Conservation (phyloP, 2,888 invertebrate species). For the Drosophila mercatorum region DNA sequence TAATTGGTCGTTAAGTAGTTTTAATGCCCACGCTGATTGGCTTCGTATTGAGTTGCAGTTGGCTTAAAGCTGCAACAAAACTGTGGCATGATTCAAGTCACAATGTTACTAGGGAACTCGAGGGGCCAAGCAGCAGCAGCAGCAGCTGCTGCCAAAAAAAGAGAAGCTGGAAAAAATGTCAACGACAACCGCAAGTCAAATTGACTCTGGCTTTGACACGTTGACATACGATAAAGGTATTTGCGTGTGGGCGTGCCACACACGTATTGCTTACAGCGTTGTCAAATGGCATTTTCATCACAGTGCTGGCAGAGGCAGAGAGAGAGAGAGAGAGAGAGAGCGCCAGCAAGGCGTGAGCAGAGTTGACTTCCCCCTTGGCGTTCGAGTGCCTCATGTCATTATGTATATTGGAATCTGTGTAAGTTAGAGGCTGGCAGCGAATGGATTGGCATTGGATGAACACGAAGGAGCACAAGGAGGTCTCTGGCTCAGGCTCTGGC, state of each 20-base stretch:
- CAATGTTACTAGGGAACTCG: constrained; percentile 31
- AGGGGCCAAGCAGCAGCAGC: constrained; percentile 19
- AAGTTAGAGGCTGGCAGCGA: constrained; percentile 2
- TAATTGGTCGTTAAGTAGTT: constrained; percentile 74
- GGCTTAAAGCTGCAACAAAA: constrained; percentile 41
- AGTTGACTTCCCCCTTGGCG: constrained; percentile 15
- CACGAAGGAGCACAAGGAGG: background rate
- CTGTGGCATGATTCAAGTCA: constrained; percentile 37
- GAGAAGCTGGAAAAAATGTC: constrained; percentile 45
- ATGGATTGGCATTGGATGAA: background rate
- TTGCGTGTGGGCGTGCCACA: constrained; percentile 42
- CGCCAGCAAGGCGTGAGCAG: background rate
- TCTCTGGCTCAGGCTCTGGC: constrained; percentile 37
- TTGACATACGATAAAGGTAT: constrained; percentile 78
- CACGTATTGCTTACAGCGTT: constrained; percentile 70
- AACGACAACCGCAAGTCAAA: constrained; percentile 73
- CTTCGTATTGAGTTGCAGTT: constrained; percentile 11
- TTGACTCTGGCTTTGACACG: constrained; percentile 80
- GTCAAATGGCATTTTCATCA: constrained; percentile 77
- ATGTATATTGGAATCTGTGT: constrained; percentile 67
- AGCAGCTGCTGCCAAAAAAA: constrained; percentile 12
- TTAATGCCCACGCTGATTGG: constrained; percentile 41
- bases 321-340: no score
- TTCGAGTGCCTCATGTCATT: constrained; percentile 73
- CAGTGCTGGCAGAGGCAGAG: constrained; percentile 9